Evolutionary conservation across 2,113 vertebrate genomes (phyloP), one percentile per base, ranked within the genome.

Genomic region (Paratilapia polleni): DNA sequence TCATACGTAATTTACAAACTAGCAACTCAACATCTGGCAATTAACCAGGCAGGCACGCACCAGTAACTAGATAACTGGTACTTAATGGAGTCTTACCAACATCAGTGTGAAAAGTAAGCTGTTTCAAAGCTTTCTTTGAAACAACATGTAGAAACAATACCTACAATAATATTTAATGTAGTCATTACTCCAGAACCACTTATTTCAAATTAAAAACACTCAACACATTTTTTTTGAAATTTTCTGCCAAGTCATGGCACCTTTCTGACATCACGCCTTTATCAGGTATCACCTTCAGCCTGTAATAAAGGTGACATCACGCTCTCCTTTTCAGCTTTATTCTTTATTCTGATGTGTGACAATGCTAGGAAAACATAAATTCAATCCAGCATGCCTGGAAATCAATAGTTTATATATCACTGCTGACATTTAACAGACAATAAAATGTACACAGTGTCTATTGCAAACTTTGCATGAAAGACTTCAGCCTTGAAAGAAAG

Each of bases 371-470:
- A 89, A 70, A 64, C 59, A 59, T 87, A 62, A 76, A 91, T 88
- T 77, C 43, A 78, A 10, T 70, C 41, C 49, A 28, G 24, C 28
- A 31, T 73, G 34, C 41, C 52, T 81, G 14, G 78, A 89, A 90
- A 87, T 89, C 77, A 82, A 82, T 85, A 56, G 28, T 19, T 36
- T 41, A 5, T 89, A 79, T 87, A 56, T 87, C 34, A 52, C 70
- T 36, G 38, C 34, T 63, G 82, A 74, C 81, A 86, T 86, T 84
- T 85, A 78, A 31, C 49, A 66, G 36, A 64, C 60, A 78, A 73
- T 85, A 83, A 85, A 89, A 85, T 80, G 49, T 36, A 54, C 62
- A 57, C 19, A 3, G 8, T 24, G 54, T 73, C 28, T 59, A 19
- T 77, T 80, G 74, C 15, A 63, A 85, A 87, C 59, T 79, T 82